Percentiles rank a stretch among this genome's conserved stretches.
phyloP scores from a whole-genome alignment of 2,888 invertebrate species.

The Pyrocoelia pectoralis region DNA sequence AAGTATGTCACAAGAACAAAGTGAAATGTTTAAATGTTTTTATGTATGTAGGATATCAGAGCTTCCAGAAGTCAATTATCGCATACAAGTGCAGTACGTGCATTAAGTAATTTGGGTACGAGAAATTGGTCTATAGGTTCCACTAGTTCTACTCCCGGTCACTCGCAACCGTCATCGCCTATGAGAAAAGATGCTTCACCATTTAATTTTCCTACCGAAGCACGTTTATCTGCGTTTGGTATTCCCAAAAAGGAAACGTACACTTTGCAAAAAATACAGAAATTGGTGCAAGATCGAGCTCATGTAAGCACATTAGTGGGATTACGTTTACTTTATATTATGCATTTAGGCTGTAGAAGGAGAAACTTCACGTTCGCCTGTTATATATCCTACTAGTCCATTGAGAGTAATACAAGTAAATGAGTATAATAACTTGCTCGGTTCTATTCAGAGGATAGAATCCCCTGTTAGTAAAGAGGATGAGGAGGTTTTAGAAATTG shows the following conservation, averaged over 20 bases:
- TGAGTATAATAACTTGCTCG: slow-evolving; percentile 54
- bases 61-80: slow-evolving; percentile 57
- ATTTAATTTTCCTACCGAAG: slow-evolving; percentile 59
- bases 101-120: slow-evolving; percentile 63
- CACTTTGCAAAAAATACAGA: slow-evolving; percentile 57
- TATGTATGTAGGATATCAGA: slow-evolving; percentile 39
- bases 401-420: slow-evolving; percentile 51
- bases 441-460: slow-evolving; percentile 54
- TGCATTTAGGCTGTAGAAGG: slow-evolving; percentile 7
- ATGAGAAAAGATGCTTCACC: slow-evolving; percentile 70
- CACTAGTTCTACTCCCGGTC: slow-evolving; percentile 57
- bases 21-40: slow-evolving; percentile 20
- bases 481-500: slow-evolving; percentile 65
- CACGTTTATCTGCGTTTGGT: slow-evolving; percentile 45
- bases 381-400: slow-evolving; percentile 50
- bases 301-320: slow-evolving; percentile 51
- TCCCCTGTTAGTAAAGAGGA: slow-evolving; percentile 60
- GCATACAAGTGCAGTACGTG: slow-evolving; percentile 71
- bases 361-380: slow-evolving; percentile 19
- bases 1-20: slow-evolving; percentile 60
- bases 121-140: slow-evolving; percentile 55
- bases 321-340: not conserved
- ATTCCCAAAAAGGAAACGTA: slow-evolving; percentile 49
- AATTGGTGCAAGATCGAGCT: slow-evolving; percentile 62
- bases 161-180: slow-evolving; percentile 75